Evolutionary conservation across 2,113 vertebrate genomes (phyloP).

Genomic region (Polyodon spathula): DNA sequence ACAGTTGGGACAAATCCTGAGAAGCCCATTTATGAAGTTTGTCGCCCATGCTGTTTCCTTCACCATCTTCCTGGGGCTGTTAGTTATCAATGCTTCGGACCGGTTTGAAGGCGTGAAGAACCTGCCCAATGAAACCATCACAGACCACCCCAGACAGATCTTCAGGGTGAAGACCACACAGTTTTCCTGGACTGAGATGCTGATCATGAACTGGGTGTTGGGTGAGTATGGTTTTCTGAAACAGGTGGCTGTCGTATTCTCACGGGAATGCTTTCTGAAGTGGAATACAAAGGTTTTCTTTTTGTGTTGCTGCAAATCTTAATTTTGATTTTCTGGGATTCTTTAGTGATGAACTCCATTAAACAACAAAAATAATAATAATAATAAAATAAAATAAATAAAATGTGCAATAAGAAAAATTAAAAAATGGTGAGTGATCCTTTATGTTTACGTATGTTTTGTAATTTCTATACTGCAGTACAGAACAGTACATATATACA

Average conservation of each 20-base stretch:
- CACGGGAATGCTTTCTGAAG: not conserved
- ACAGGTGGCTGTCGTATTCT: not conserved
- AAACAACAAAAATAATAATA: no score
- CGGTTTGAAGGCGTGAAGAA: constrained; percentile 92
- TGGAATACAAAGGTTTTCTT: not conserved
- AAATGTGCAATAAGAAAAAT: no score
- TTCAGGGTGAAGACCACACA: constrained; percentile 94
- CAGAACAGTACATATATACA: no score
- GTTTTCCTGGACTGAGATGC: constrained; percentile 93
- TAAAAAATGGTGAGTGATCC: no score
- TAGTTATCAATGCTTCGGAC: constrained; percentile 87
- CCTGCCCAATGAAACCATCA: constrained; percentile 91
- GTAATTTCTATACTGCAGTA: no score
- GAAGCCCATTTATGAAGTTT: constrained; percentile 97
- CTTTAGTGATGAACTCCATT: no score
- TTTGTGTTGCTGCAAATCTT: no score
- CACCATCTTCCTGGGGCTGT: constrained; percentile 83
- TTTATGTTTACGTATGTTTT: no score
- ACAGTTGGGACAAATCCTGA: constrained; percentile 82
- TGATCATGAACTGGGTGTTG: constrained; percentile 97
- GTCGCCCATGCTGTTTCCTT: constrained; percentile 94
- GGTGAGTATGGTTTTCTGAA: constrained; percentile 61
- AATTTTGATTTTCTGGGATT: no score
- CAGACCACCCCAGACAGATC: constrained; percentile 86
- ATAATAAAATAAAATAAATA: no score